phyloP scores from a whole-genome alignment of 2,797 vertebrate species.

The Myotis planiceps region DNA sequence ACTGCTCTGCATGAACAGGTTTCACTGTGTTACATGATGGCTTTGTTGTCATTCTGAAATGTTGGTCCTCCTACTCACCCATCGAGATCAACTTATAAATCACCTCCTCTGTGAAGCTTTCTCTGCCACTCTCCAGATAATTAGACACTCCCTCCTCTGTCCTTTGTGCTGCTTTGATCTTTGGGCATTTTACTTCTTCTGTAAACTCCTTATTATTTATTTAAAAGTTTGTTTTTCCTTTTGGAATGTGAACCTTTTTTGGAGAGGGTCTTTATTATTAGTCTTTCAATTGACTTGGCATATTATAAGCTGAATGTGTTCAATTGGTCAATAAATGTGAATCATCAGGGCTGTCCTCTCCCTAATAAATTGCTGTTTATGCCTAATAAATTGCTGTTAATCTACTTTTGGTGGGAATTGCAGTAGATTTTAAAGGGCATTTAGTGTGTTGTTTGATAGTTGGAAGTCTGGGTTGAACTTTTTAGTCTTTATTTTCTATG shows the following conservation, averaged over 20 bases:
- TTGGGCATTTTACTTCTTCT: background rate
- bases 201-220: too few species aligned
- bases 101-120: background rate
- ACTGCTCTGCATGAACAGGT: background rate
- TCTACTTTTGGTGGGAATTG: slow-evolving; percentile 25
- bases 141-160: background rate
- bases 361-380: slow-evolving; percentile 17
- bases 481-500: slow-evolving; percentile 46
- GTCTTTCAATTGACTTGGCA: background rate
- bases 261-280: background rate
- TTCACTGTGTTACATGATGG: background rate
- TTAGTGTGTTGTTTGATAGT: background rate
- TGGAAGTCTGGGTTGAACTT: background rate
- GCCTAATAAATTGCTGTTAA: background rate
- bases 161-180: background rate
- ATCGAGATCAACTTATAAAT: background rate
- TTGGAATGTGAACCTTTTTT: background rate
- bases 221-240: background rate
- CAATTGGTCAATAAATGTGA: background rate
- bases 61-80: background rate
- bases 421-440: slow-evolving; percentile 29
- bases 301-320: background rate
- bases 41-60: slow-evolving; percentile 16
- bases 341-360: background rate
- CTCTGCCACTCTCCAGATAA: background rate